phyloP scores from a whole-genome alignment of 92 coral and sea anemone genomes.

The Metridium senile region DNA sequence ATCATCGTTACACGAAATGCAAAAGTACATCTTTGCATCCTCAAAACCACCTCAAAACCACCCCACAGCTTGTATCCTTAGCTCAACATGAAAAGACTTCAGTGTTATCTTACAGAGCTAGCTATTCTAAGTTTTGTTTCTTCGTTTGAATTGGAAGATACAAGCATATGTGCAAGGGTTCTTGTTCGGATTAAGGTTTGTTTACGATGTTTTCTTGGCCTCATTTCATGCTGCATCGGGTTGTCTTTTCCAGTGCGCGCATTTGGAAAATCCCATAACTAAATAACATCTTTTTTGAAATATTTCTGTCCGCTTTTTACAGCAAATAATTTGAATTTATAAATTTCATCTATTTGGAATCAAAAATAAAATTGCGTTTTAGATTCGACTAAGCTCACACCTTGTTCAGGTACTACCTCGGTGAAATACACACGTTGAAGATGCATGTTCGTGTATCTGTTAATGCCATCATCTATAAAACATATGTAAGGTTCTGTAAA shows the following conservation, averaged over 20 bases:
- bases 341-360: slow-evolving; percentile 6
- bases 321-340: slow-evolving; percentile 28
- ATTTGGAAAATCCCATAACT: background rate
- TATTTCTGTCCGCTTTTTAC: slow-evolving; percentile 19
- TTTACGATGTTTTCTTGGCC: background rate
- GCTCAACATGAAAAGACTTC: background rate
- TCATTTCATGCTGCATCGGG: background rate
- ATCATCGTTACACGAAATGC: background rate
- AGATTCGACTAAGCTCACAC: slow-evolving; percentile 15
- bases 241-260: background rate
- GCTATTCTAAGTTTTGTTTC: background rate
- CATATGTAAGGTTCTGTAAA: background rate
- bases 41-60: background rate
- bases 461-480: slow-evolving; percentile 6
- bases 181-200: background rate
- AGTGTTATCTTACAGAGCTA: background rate
- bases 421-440: background rate
- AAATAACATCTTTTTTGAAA: background rate
- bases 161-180: background rate
- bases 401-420: background rate
- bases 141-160: too few species aligned
- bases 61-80: background rate
- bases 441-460: background rate
- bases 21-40: background rate
- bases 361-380: slow-evolving; percentile 15